Percentiles rank a stretch among this genome's conserved stretches.
Conservation (phyloP, 2,113 vertebrate species). For the Amblyopsis rosae region DNA sequence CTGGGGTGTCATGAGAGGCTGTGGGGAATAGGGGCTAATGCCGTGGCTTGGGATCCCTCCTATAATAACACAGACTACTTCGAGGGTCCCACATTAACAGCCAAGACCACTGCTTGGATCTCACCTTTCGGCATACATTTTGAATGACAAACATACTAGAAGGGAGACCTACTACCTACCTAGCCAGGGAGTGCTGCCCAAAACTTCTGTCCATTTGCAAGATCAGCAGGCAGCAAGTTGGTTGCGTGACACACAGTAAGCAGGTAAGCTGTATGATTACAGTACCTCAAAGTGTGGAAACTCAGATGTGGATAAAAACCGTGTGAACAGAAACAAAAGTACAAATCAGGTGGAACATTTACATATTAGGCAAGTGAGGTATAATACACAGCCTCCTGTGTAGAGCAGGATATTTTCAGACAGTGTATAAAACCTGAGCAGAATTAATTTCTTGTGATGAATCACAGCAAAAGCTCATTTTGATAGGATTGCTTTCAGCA, state of each 20-base stretch:
- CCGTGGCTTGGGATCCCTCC: conserved; percentile 67
- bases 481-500: too few species aligned
- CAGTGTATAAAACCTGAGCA: too few species aligned
- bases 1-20: conserved; percentile 72
- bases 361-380: not conserved
- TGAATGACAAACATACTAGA: conserved; percentile 39
- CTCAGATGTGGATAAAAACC: not conserved
- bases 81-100: conserved; percentile 59
- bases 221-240: conserved; percentile 35
- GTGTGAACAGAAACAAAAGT: not conserved
- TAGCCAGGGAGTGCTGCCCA: conserved; percentile 38
- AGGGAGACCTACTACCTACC: conserved; percentile 21
- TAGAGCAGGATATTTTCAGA: too few species aligned
- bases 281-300: not conserved
- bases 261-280: conserved; percentile 13
- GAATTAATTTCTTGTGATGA: too few species aligned
- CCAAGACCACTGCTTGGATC: conserved; percentile 56
- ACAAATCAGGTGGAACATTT: not conserved
- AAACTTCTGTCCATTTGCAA: conserved; percentile 42
- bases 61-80: conserved; percentile 63
- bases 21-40: conserved; percentile 68
- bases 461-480: too few species aligned
- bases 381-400: too few species aligned
- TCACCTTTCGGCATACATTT: conserved; percentile 37
- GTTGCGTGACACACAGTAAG: conserved; percentile 42